phyloP scores from a whole-genome alignment of 1,140 invertebrate genomes.

The Zophobas morio region DNA sequence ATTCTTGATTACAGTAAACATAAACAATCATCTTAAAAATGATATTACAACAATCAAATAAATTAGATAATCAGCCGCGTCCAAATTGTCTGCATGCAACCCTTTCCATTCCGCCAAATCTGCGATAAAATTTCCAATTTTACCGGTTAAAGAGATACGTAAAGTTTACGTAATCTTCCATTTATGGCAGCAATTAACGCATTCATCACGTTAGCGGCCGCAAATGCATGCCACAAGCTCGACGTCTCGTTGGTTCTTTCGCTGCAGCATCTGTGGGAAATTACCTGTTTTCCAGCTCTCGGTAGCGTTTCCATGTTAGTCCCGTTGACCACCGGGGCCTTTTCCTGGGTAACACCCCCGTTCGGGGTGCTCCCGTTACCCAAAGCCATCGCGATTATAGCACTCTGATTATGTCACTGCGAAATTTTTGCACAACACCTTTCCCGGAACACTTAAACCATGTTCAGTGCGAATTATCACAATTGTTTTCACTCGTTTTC shows the following conservation, averaged over 20 bases:
- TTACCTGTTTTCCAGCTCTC: slow-evolving; percentile 72
- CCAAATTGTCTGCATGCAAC: not conserved
- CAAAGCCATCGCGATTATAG: slow-evolving; percentile 61
- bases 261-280: slow-evolving; percentile 13
- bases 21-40: too few relatives aligned
- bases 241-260: not conserved
- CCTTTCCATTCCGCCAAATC: not conserved
- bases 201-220: slow-evolving; percentile 5
- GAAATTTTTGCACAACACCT: slow-evolving; percentile 2
- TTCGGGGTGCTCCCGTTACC: slow-evolving; percentile 68
- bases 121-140: slow-evolving; percentile 4
- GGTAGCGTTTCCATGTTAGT: slow-evolving; percentile 75
- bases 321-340: slow-evolving; percentile 74
- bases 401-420: slow-evolving; percentile 23
- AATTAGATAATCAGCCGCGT: too few relatives aligned
- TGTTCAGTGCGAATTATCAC: slow-evolving; percentile 19
- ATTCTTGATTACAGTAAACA: too few relatives aligned
- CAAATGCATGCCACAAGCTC: not conserved
- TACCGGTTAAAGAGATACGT: not conserved
- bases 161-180: slow-evolving; percentile 32
- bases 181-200: slow-evolving; percentile 34
- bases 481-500: slow-evolving; percentile 2
- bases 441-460: slow-evolving; percentile 29
- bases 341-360: slow-evolving; percentile 71
- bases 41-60: too few relatives aligned